Conservation (phyloP, 1,140 invertebrate species). For the Melipona quadrifasciata region DNA sequence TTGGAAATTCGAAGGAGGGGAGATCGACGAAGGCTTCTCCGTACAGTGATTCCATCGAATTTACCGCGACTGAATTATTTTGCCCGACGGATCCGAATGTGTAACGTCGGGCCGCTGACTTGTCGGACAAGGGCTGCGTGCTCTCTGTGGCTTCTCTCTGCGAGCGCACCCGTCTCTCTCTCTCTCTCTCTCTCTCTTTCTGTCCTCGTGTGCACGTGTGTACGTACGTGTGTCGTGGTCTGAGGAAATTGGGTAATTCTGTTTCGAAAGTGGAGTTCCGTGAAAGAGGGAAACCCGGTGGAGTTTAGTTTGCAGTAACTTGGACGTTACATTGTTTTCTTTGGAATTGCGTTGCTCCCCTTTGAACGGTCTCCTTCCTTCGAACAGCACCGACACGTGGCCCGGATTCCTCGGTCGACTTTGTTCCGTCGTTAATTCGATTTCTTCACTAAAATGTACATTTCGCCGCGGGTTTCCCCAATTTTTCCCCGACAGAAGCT, state of each 20-base stretch:
- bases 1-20: neutral
- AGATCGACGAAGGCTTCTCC: neutral
- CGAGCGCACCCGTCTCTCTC: neutral
- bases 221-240: too few relatives aligned
- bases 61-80: slow-evolving; percentile 10
- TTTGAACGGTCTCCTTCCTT: neutral
- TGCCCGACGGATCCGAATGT: neutral
- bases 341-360: neutral
- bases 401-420: neutral
- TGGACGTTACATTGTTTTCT: slow-evolving; percentile 26
- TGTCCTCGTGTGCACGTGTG: neutral
- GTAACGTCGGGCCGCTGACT: neutral
- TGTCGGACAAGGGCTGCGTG: neutral
- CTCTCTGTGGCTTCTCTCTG: neutral
- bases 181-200: neutral
- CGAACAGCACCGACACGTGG: neutral
- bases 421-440: too few relatives aligned
- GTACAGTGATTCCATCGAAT: neutral
- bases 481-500: too few relatives aligned
- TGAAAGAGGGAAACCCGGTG: slow-evolving; percentile 2
- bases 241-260: slow-evolving; percentile 34
- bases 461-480: neutral
- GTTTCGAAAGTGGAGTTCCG: slow-evolving; percentile 29
- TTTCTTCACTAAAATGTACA: too few relatives aligned
- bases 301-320: neutral